phyloP scores from a whole-genome alignment of 2,888 invertebrate genomes.

The Thymelicus lineola region DNA sequence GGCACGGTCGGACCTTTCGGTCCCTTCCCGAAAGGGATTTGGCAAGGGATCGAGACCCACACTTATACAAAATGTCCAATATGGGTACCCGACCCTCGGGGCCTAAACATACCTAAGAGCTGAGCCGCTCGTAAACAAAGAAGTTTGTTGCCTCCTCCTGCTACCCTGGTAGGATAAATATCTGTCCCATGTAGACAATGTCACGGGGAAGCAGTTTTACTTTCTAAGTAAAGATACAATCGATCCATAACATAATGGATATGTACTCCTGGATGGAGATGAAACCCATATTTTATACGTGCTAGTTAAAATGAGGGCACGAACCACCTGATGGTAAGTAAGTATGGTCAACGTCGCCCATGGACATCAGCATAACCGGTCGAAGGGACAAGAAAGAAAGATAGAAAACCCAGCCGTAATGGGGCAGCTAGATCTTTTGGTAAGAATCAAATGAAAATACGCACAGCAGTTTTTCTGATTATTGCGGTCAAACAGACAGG shows the following conservation, averaged over 20 bases:
- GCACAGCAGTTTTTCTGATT: no score
- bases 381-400: no score
- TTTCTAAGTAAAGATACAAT: slow-evolving; percentile 28
- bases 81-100: slow-evolving; percentile 67
- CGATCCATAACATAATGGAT: not conserved
- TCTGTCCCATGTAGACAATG: slow-evolving; percentile 40
- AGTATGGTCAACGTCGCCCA: no score
- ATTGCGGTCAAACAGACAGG: no score
- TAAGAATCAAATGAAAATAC: no score
- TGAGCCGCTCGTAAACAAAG: slow-evolving; percentile 73
- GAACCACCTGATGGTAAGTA: no score
- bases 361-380: no score
- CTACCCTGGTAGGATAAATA: slow-evolving; percentile 60
- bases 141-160: slow-evolving; percentile 72
- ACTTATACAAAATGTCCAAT: slow-evolving; percentile 85
- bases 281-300: no score
- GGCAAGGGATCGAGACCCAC: slow-evolving; percentile 80
- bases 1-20: slow-evolving; percentile 82
- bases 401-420: no score
- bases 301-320: no score
- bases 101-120: slow-evolving; percentile 71
- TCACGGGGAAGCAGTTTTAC: slow-evolving; percentile 25
- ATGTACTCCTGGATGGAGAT: no score
- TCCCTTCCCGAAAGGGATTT: slow-evolving; percentile 78
- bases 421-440: no score